These are phyloP conservation scores for Leptothorax acervorum DNA, from an alignment of 2,888 invertebrate genomes.

Conservation along the genomic window DNA sequence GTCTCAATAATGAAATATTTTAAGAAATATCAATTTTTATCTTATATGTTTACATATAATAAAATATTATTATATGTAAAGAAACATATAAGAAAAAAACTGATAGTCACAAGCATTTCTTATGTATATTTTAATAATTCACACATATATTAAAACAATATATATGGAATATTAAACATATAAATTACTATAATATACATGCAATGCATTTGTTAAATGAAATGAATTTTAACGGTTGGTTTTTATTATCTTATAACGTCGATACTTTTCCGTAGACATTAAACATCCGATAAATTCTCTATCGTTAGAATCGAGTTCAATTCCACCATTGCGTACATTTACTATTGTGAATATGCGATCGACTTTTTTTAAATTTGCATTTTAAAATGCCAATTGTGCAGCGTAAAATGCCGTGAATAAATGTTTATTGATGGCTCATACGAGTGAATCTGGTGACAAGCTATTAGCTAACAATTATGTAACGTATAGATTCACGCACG, in stretches of 20 bases:
- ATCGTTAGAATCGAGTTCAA: background rate
- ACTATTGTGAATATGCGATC: background rate
- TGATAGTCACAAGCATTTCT: no score
- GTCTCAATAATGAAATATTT: no score
- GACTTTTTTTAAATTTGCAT: constrained; percentile 7
- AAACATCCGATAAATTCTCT: background rate
- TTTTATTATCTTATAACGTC: background rate
- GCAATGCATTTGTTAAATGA: no score
- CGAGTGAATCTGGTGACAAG: background rate
- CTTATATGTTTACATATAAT: no score
- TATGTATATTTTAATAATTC: no score
- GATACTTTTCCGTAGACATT: background rate
- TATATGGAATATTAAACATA: no score
- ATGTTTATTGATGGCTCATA: background rate
- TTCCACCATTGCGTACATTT: background rate
- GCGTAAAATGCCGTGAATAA: constrained; percentile 8
- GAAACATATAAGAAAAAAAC: no score
- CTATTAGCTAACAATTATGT: constrained; percentile 8
- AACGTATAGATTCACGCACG: background rate
- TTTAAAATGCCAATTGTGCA: background rate
- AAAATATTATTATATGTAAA: no score
- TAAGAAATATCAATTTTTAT: no score
- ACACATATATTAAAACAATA: no score
- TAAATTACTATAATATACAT: no score
- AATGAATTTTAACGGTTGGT: no score